phyloP scores from a whole-genome alignment of 1,140 invertebrate species.

The Caenorhabditis briggsae region DNA sequence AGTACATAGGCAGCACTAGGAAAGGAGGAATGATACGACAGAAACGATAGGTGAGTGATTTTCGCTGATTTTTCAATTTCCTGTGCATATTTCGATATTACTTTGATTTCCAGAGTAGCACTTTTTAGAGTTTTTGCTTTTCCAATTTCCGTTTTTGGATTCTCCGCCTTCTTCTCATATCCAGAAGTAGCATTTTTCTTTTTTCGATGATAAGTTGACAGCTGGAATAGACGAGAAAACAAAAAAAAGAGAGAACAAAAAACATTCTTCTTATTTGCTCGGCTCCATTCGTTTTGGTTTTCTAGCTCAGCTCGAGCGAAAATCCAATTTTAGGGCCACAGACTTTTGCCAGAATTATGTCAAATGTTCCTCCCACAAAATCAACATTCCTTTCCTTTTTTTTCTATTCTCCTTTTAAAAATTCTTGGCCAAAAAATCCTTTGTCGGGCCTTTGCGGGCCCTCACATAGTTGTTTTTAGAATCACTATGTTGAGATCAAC shows the following conservation, averaged over 20 bases:
- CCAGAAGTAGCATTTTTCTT: background rate
- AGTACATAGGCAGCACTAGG: background rate
- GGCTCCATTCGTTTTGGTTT: background rate
- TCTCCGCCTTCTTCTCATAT: background rate
- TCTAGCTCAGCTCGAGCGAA: background rate
- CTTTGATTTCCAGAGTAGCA: background rate
- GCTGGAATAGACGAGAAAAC: background rate
- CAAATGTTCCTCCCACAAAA: background rate
- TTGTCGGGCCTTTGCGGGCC: too few relatives aligned
- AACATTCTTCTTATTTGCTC: background rate
- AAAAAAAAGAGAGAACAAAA: conserved; percentile 6
- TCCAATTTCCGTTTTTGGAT: background rate
- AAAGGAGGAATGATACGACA: conserved; percentile 52
- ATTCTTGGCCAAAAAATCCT: too few relatives aligned
- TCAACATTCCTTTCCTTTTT: too few relatives aligned
- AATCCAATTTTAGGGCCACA: too few relatives aligned
- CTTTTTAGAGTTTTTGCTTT: background rate
- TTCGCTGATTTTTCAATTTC: too few relatives aligned
- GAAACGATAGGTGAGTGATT: background rate
- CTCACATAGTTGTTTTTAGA: too few relatives aligned
- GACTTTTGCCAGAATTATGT: background rate
- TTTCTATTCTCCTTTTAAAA: too few relatives aligned
- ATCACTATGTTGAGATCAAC: too few relatives aligned
- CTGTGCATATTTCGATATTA: too few relatives aligned
- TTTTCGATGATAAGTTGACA: conserved; percentile 9